These are phyloP conservation scores for Cheilosia scutellata DNA, from an alignment of 2,888 invertebrate species.

Conservation along the genomic window DNA sequence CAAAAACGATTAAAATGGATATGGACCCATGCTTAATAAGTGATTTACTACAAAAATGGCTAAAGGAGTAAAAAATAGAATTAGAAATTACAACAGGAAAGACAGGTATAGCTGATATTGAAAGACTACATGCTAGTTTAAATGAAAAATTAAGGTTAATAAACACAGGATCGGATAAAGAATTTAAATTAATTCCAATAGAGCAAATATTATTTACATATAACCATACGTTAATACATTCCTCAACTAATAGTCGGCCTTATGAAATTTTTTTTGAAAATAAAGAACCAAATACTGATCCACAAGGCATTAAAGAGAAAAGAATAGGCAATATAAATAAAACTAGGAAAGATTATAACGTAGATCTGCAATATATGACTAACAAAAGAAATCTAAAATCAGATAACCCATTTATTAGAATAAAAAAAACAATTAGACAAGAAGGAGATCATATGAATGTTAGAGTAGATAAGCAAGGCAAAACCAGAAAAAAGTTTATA, in stretches of 20 bases:
- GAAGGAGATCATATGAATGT: no score
- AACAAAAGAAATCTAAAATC: no score
- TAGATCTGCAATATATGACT: constrained; percentile 10
- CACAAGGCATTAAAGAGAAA: no score
- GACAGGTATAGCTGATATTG: constrained; percentile 61
- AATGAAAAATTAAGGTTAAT: constrained; percentile 63
- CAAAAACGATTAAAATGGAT: constrained; percentile 37
- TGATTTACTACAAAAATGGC: constrained; percentile 42
- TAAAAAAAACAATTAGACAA: background rate
- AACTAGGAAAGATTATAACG: background rate
- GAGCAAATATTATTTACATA: constrained; percentile 9
- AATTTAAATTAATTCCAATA: constrained; percentile 17
- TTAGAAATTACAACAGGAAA: constrained; percentile 55
- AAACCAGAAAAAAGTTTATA: no score
- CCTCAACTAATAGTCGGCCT: background rate
- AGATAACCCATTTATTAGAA: no score
- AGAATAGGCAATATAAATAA: no score
- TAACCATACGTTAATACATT: constrained; percentile 17
- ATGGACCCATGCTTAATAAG: constrained; percentile 44
- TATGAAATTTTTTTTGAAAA: constrained; percentile 12
- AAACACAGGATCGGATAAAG: constrained; percentile 31
- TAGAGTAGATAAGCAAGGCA: no score
- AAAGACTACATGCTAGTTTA: constrained; percentile 63
- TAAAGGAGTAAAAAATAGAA: constrained; percentile 48
- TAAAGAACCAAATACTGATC: background rate